These are phyloP conservation scores for Acanthis flammea DNA, from an alignment of 2,797 vertebrate species.

Conservation along the genomic window DNA sequence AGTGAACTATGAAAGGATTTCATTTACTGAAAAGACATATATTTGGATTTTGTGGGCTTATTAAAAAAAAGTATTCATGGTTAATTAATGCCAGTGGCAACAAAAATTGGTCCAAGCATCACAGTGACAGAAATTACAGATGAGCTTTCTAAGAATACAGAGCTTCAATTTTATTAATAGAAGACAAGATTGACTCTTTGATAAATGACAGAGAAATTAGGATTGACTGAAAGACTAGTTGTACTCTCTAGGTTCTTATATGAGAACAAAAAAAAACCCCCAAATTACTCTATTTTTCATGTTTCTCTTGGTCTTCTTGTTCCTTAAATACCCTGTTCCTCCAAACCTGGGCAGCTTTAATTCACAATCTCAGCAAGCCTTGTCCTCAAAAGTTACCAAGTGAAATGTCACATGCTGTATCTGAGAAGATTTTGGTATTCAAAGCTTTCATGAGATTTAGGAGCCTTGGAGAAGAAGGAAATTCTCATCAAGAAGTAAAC, in stretches of 20 bases:
- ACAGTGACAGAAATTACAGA: not conserved
- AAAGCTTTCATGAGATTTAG: not conserved
- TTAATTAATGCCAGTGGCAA: not conserved
- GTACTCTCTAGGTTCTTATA: not conserved
- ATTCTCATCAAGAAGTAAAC: not conserved
- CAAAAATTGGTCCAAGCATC: not conserved
- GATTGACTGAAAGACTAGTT: not conserved
- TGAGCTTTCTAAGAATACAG: not conserved
- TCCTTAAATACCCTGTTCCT: not conserved
- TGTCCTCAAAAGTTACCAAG: not conserved
- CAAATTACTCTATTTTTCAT: not conserved
- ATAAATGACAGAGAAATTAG: conserved; percentile 3
- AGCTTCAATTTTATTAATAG: not conserved
- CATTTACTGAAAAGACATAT: not conserved
- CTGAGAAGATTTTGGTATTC: not conserved
- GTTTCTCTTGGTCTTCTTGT: not conserved
- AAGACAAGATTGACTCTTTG: not conserved
- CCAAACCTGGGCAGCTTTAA: not conserved
- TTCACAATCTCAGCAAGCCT: not conserved
- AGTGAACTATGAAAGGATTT: not conserved
- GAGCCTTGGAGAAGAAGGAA: not conserved
- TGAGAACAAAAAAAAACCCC: not conserved
- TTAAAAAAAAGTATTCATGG: not conserved
- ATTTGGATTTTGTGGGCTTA: not conserved
- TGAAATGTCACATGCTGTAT: fast-evolving